phyloP scores from a whole-genome alignment of 2,113 vertebrate species.

The Paradisaea rubra region DNA sequence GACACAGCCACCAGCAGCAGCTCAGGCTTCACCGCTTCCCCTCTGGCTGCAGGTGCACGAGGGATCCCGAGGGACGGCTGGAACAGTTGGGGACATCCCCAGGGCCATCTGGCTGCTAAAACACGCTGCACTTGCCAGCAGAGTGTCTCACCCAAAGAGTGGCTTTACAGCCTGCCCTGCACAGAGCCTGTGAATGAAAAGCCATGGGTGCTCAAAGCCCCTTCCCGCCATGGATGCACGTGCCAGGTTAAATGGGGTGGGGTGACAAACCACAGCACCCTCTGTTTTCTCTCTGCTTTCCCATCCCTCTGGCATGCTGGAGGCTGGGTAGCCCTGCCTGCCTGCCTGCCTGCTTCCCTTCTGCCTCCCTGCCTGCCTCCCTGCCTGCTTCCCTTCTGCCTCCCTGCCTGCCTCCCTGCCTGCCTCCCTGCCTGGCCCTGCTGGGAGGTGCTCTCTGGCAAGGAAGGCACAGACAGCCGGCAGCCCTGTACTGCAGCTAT shows the following conservation, averaged over 20 bases:
- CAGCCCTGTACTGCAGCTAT: background rate
- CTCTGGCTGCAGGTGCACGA: background rate
- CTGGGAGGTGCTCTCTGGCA: background rate
- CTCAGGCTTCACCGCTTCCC: background rate
- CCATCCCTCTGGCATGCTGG: background rate
- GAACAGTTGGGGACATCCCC: background rate
- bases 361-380: background rate
- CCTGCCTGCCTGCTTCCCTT: no score
- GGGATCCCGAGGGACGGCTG: background rate
- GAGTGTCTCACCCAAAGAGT: background rate
- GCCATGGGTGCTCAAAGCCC: background rate
- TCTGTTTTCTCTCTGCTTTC: background rate
- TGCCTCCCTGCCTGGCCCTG: background rate
- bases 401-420: background rate
- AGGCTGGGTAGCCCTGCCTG: background rate
- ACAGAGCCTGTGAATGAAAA: background rate
- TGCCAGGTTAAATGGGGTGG: background rate
- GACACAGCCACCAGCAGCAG: background rate
- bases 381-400: background rate
- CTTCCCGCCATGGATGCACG: rapidly evolving
- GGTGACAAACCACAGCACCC: background rate
- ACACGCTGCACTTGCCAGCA: background rate
- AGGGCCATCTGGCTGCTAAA: constrained; percentile 18
- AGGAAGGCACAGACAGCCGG: background rate
- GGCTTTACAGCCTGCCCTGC: background rate